phyloP scores from a whole-genome alignment of 2,888 invertebrate species.

The Drosophila ochracea region DNA sequence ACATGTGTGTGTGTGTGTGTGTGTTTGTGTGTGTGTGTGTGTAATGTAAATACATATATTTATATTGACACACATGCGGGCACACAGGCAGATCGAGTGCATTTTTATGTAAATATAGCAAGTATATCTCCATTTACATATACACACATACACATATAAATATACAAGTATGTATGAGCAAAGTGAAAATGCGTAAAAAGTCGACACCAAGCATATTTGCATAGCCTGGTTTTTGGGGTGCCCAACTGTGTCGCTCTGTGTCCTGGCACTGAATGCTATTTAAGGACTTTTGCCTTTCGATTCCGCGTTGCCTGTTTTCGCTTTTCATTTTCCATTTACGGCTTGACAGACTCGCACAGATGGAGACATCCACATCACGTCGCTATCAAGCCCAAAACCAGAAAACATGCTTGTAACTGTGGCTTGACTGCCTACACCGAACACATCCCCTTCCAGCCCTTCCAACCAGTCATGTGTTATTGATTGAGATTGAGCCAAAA shows the following conservation, averaged over 20 bases:
- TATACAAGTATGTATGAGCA: constrained; percentile 31
- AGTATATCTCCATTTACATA: constrained; percentile 17
- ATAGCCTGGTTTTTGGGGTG: constrained; percentile 58
- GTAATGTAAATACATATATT: constrained; percentile 51
- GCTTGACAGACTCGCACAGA: constrained; percentile 41
- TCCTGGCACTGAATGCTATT: constrained; percentile 40
- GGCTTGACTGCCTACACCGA: neutral
- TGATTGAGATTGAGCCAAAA: constrained; percentile 57
- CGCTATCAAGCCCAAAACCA: constrained; percentile 32
- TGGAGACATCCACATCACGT: constrained; percentile 64
- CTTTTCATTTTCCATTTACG: constrained; percentile 66
- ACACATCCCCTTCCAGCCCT: neutral
- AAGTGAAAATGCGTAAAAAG: constrained; percentile 73
- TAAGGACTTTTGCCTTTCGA: constrained; percentile 53
- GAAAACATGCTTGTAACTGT: constrained; percentile 36
- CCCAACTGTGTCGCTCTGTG: neutral
- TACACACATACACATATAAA: neutral
- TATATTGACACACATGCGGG: constrained; percentile 62
- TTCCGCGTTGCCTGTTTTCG: constrained; percentile 47
- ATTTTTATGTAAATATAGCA: constrained; percentile 73
- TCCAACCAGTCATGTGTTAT: constrained; percentile 32
- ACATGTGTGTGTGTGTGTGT: constrained; percentile 34
- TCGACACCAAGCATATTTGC: constrained; percentile 68
- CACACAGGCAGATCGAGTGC: constrained; percentile 70
- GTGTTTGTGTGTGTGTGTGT: constrained; percentile 7